Base-by-base conservation (phyloP, 1,140 invertebrate species). In the Acromyrmex charruanus region DNA sequence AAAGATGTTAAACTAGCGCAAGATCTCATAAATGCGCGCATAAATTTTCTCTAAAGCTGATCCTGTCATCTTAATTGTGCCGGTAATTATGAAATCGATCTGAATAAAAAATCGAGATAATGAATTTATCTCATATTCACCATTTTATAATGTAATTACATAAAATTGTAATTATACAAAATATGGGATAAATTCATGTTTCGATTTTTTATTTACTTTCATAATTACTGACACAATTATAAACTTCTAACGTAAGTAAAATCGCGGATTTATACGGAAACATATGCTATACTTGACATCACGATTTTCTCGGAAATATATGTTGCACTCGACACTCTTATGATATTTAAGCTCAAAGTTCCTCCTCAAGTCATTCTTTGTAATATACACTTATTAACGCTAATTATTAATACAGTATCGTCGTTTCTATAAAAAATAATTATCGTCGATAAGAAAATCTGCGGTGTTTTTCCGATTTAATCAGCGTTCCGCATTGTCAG, bases 351-450 rank as follows among this genome's bases (percentile, higher is more conserved):
- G 65, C 35, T 44, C 51, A 25, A 10, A 59, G 66, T 5, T 10
- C 18, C 31, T 69, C 21, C n/a, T 18, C 14, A 79, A 77, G 39
- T 14, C 9, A 69, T 25, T 5, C 21, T 59, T 71, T 71, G 10
- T 51, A 18, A 3, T 3, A 59, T 44, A 31, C 14, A 10, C 14
- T 55, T 39, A 58, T 80, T 66, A 79, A 51, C 4, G 44, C 35
- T 81, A 81, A 71, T 71, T 71, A 39, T 81, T 71, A 71, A 53
- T 80, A 21, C 28, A 66, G 21, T 77, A 49, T 66, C 28, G 25
- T 10, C 25, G n/a, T 16, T 25, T 49, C 58, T 79, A 79, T 63
- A 65, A 79, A 66, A 77, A 77, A 77, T 77, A 77, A 79, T 66
- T 66, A 53, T 79, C 44, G 61, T 25, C 25, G 44, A 65, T 31